Evolutionary conservation across 2,113 vertebrate genomes (phyloP).

Genomic region (Procavia capensis): DNA sequence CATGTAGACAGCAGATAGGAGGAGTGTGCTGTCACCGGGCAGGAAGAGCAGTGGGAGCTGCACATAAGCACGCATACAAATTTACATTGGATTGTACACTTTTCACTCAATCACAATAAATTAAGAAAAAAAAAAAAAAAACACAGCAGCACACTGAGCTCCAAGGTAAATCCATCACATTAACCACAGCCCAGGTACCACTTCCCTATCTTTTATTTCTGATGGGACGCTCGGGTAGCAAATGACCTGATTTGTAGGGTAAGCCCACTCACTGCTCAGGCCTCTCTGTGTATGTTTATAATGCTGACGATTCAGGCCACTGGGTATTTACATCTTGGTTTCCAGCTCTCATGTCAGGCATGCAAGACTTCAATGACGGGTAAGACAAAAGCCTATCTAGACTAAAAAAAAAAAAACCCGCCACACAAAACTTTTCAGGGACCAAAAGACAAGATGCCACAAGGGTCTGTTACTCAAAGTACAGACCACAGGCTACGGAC

Average conservation of each 20-base stretch:
- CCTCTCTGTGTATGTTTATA: slow-evolving; percentile 17
- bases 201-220: slow-evolving; percentile 20
- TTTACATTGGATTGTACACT: too few species aligned
- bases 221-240: background rate
- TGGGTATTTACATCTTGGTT: background rate
- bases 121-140: too few species aligned
- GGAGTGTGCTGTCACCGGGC: too few species aligned
- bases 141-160: background rate
- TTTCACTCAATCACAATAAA: too few species aligned
- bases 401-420: background rate
- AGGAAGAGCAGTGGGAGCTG: too few species aligned
- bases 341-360: background rate
- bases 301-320: background rate
- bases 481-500: background rate
- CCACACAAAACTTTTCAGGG: slow-evolving; percentile 43
- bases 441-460: slow-evolving; percentile 20
- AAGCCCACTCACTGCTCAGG: background rate
- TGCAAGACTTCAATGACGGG: background rate
- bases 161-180: slow-evolving; percentile 1
- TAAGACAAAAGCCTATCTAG: background rate
- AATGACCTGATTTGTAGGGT: slow-evolving; percentile 40
- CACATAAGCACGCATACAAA: too few species aligned
- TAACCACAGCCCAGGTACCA: background rate
- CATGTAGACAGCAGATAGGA: too few species aligned
- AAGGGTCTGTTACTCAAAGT: background rate